Evolutionary conservation across 2,888 invertebrate genomes (phyloP), one percentile per base, ranked within the genome.

Genomic region (Hemaris fuciformis): DNA sequence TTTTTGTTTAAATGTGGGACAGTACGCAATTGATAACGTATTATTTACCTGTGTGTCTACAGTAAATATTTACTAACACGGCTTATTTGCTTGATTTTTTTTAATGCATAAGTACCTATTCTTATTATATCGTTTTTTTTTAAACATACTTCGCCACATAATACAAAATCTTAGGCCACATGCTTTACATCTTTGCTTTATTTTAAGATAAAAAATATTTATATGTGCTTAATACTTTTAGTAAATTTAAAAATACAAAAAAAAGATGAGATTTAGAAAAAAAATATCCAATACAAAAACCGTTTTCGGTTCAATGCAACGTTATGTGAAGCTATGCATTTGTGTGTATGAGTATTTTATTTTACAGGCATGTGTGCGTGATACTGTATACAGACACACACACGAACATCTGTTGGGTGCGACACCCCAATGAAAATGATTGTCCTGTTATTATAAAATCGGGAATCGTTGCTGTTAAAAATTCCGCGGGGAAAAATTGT

Each of bases 391-490:
- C 59, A 45, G 43, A 79, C 75, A 60, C 81, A 80, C 76, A 83
- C 77, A 76, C 59, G 59, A 43, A 62, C 57, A 62, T 59, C 31
- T 31, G 75, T 74, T 80, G 84, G 84, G 83, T 84, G 84, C 79
- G 79, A 83, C 87, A 85, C 87, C 87, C 87, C 80, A 79, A 53
- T 80, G 75, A 79, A 81, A 81, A 81, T 79, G 79, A 83, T 85
- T 81, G 78, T 77, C 74, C 77, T 77, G 61, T 67, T 69, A 64
- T 58, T 60, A 53, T 53, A 60, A 27, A 53, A n/a, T 41, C 38
- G 64, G 68, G 48, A 38, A 74, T 62, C 70, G 71, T 75, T 65
- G 43, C 22, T 56, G 68, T 62, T 73, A 72, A 64, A 45, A 31
- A 31, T 10, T 31, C 8, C 27, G 31, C 53, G 27, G 13, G 22